Conservation (phyloP, 2,113 vertebrate species). For the Cacatua alba region DNA sequence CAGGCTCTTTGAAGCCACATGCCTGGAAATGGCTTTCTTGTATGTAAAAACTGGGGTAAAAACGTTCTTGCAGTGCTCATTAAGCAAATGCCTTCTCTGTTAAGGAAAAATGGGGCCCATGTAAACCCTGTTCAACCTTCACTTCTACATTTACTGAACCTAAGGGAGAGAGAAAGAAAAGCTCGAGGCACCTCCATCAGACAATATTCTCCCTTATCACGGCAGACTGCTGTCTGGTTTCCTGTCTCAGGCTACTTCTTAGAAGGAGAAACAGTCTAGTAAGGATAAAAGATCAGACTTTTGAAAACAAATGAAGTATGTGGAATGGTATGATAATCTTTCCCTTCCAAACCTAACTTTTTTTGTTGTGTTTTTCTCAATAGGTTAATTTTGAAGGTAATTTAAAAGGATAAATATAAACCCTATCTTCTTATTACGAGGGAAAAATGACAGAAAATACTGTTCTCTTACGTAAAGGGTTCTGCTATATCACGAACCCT, state of each 20-base stretch:
- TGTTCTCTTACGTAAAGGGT: not conserved
- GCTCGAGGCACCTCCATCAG: constrained; percentile 60
- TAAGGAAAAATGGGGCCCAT: not conserved
- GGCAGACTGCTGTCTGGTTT: constrained; percentile 80
- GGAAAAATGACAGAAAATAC: not conserved
- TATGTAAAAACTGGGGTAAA: not conserved
- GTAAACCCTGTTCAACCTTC: not conserved
- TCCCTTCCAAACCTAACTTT: constrained; percentile 12
- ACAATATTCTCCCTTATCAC: constrained; percentile 78
- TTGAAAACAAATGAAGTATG: constrained; percentile 60
- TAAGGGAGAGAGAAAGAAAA: constrained; percentile 35
- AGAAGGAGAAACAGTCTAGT: constrained; percentile 73
- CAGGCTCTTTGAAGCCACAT: not conserved
- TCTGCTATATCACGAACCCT: not conserved
- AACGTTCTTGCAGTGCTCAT: not conserved
- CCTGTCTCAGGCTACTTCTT: constrained; percentile 82
- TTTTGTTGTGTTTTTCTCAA: not conserved
- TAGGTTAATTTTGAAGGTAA: not conserved
- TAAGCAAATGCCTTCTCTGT: not conserved
- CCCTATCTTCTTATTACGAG: not conserved
- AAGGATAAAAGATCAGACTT: constrained; percentile 66
- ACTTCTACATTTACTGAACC: constrained; percentile 30
- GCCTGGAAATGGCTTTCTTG: not conserved
- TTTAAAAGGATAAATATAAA: not conserved
- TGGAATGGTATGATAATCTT: constrained; percentile 44